Base-by-base conservation (phyloP, 2,797 vertebrate species). In the Uromys caudimaculatus region DNA sequence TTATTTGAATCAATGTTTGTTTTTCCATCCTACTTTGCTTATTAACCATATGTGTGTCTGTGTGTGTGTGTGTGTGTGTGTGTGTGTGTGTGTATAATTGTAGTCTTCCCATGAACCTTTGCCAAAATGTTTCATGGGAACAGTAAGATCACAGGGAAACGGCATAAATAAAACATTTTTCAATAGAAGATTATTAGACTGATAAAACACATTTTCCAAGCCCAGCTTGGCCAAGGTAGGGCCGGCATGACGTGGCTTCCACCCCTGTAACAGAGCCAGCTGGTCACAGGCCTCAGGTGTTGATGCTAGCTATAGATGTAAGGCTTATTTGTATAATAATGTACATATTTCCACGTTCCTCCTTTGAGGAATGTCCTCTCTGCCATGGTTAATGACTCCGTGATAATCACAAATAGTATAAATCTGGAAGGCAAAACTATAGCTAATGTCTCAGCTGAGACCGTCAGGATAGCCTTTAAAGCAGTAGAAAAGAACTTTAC, bases 151-250 rank as follows among this genome's bases (percentile, higher is more conserved):
- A 91, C 56, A 73, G n/a, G 44, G 69, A 94, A 86, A 23, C 47
- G 78, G 8, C 86, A 16, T 69, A 94, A 96, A 81, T 89, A 83
- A 89, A 56, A 83, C 23, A 19, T 82, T 91, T 67, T 93, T 67
- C 29, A 69, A 75, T 35, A 94, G 32, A 73, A 56, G 12, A 82
- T 76, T 64, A 56, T 75, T 44, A 94, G 67, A 38, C 88, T 79
- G 50, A 93, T 96, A 86, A 94, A 75, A 44, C 38, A 94, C 50
- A 89, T 67, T 95, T 35, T 14, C 14, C 32, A n/a, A 67, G 64
- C 16, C 64, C 35, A 16, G 64, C 5, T 67, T 67, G 14, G 13
- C 32, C 64, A 35, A 35, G 64, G 32, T 67, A 35, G 32, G 64
- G 5, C 16, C 6, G 6, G 32, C 32, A 67, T 16, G 14, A 7